Conservation (phyloP, 1,140 invertebrate genomes). For the Philaenus spumarius region DNA sequence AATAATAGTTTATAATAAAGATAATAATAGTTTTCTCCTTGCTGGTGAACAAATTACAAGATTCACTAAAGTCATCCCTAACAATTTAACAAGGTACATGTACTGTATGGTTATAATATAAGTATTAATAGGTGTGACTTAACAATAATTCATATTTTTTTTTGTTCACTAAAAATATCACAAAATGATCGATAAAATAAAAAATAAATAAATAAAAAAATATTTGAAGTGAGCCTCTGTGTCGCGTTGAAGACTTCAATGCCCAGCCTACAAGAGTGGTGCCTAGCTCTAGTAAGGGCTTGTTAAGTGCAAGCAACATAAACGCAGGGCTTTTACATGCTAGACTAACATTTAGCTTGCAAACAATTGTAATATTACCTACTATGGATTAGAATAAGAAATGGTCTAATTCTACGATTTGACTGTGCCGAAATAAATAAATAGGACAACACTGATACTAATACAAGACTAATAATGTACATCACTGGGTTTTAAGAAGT, state of each 20-base stretch:
- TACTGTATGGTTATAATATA: slow-evolving; percentile 29
- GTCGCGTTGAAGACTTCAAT: slow-evolving; percentile 23
- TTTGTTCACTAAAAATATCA: slow-evolving; percentile 35
- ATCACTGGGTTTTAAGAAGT: slow-evolving; percentile 14
- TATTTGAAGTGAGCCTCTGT: slow-evolving; percentile 28
- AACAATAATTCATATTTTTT: slow-evolving; percentile 30
- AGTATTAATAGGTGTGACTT: slow-evolving; percentile 34
- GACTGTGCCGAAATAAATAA: slow-evolving; percentile 9
- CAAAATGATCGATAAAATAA: slow-evolving; percentile 34
- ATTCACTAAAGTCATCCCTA: slow-evolving; percentile 30
- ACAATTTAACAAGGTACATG: slow-evolving; percentile 35
- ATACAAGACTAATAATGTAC: slow-evolving; percentile 14
- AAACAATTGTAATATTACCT: background rate
- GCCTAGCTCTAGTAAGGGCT: slow-evolving; percentile 7
- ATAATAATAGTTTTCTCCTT: slow-evolving; percentile 28
- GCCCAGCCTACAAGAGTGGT: slow-evolving; percentile 23
- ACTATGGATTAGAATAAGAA: background rate
- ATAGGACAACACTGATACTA: slow-evolving; percentile 19
- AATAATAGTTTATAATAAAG: slow-evolving; percentile 18
- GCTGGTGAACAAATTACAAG: slow-evolving; percentile 28
- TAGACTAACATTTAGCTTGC: slow-evolving; percentile 5
- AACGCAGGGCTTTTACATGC: slow-evolving; percentile 23
- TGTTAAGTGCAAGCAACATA: slow-evolving; percentile 10
- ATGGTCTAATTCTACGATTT: slow-evolving; percentile 9
- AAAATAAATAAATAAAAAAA: slow-evolving; percentile 3